Base-by-base conservation (phyloP, 2,888 invertebrate genomes). In the Megamerina dolium region DNA sequence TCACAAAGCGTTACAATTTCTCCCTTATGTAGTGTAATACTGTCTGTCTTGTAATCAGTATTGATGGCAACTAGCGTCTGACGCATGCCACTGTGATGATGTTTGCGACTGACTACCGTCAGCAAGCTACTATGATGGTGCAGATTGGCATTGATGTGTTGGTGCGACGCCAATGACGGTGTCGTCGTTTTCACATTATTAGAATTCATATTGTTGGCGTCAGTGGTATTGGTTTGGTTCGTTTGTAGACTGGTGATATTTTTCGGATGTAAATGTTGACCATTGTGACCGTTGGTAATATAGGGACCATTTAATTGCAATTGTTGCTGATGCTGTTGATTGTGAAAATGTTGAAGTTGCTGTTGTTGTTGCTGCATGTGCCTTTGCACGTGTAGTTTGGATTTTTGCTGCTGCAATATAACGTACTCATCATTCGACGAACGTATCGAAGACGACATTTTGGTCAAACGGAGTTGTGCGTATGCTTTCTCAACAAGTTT, bases 1-100 rank as follows among this genome's bases (percentile, higher is more conserved):
- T 64, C 77, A 37, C 86, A 73, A 49, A 87, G 70, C 29, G 80
- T 79, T 1, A 87, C 87, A 5, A 87, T 86, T 56, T 87, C 87
- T 1, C 86, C 86, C 61, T 83, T 81, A 31, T 72, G 70, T 37
- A 87, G 83, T 29, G 78, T 74, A 43, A 85, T 72, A 52, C 79
- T 79, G 44, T 75, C 73, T 13, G 74, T 77, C 57, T 75, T 70
- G 59, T 80, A 87, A 70, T 86, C 82, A 64, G 76, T 76, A 43
- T 79, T 79, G 52, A 86, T 81, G 33, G 85, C 81, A 49, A 87
- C 72, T 35, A 87, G 73, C 13, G 82, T 85, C 56, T 85, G 84
- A 55, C 83, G 74, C 49, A 75, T 76, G 32, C 66, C 68, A 48
- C 60, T 60, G 41, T 61, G 50, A 38, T 58, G 62, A 46, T 61